Evolutionary conservation across 2,113 vertebrate species (phyloP).

Genomic region (Hystrix cristata): DNA sequence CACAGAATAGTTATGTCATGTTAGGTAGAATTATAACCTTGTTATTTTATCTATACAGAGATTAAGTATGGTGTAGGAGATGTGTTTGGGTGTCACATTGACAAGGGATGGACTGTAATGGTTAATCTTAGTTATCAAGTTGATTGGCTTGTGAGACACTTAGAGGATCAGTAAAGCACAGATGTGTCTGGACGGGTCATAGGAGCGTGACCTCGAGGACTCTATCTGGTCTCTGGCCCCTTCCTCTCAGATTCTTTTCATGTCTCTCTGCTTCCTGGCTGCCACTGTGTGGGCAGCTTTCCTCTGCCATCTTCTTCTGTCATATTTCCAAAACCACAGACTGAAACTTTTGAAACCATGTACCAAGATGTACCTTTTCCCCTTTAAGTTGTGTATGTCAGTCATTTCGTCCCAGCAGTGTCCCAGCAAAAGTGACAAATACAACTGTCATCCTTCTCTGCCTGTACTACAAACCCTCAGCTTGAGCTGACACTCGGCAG

Average conservation of each 20-base stretch:
- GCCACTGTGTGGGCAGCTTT: not conserved
- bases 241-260: not conserved
- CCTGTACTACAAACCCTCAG: not conserved
- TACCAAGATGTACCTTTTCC: not conserved
- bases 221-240: not conserved
- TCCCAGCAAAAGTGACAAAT: not conserved
- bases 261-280: not conserved
- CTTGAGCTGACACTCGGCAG: not conserved
- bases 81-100: not conserved
- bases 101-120: not conserved
- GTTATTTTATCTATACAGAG: not conserved
- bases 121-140: not conserved
- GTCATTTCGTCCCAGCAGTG: not conserved
- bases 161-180: not conserved
- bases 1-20: not conserved
- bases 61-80: not conserved
- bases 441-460: not conserved
- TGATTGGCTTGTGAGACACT: not conserved
- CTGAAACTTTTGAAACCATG: not conserved
- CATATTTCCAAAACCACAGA: not conserved
- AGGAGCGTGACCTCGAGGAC: not conserved
- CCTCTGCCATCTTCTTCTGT: not conserved
- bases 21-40: not conserved
- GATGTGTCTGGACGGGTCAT: not conserved
- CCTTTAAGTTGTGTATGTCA: not conserved